Evolutionary conservation across 2,113 vertebrate species (phyloP), one percentile per base, ranked within the genome.

Genomic region (Malurus melanocephalus): DNA sequence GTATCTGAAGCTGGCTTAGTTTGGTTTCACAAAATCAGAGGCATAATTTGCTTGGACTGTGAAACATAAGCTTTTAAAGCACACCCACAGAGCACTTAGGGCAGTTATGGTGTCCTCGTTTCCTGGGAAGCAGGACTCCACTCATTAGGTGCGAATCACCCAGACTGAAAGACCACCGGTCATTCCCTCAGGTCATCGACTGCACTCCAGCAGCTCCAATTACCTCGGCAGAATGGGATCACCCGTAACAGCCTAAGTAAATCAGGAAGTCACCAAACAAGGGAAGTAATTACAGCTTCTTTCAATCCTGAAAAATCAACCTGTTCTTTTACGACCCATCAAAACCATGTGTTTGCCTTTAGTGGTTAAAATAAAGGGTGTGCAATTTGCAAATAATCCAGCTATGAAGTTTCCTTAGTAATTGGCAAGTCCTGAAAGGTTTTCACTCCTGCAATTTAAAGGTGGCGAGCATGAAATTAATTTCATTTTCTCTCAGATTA

Each of bases 291-390:
- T 95, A 94, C 78, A 90, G 80, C 92, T 94, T 94, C 90, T 90
- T 95, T 94, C 92, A 94, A 88, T 66, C 73, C 88, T 92, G 93
- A 82, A 81, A 96, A 90, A 93, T 86, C 90, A 95, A 96, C 94
- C 90, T 95, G 94, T 87, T 94, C 92, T 95, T 96, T 96, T 96
- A 96, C 5, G 71, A 94, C 62, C 92, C 92, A 95, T 93, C 94
- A 93, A 95, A 94, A 87, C 93, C 94, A 95, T 95, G 93, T 94
- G 94, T 95, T 95, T 93, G 93, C 86, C 93, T 94, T 94, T 94
- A 93, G 93, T 94, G 93, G 88, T 94, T 94, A 88, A 92, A 96
- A 88, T 80, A 94, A 94, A 87, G 92, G 78, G 90, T 90, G 88
- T 93, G 93, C 93, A 95, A 87, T 95, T 95, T 93, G 94, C 94